Evolutionary conservation across 2,113 vertebrate genomes (phyloP).

Genomic region (Perognathus longimembris): DNA sequence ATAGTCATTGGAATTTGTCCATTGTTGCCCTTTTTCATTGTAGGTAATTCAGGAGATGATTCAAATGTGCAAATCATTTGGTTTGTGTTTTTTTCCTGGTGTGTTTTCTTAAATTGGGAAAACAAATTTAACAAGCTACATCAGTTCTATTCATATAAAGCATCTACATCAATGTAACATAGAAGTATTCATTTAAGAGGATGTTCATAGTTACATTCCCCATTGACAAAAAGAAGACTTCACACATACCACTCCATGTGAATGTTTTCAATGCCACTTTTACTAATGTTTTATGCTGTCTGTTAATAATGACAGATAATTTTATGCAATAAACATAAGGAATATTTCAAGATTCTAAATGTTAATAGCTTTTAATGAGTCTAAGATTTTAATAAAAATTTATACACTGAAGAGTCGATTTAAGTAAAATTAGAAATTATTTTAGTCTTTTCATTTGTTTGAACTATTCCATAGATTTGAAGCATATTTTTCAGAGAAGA

Average conservation of each 20-base stretch:
- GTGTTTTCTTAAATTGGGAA: neutral
- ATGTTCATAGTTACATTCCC: neutral
- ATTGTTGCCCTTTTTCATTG: neutral
- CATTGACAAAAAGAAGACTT: neutral
- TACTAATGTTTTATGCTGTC: slow-evolving; percentile 71
- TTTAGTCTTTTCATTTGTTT: slow-evolving; percentile 34
- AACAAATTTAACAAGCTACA: neutral
- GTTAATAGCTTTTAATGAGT: neutral
- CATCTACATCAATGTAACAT: neutral
- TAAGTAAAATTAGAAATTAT: neutral
- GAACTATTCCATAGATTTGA: neutral
- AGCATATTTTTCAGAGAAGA: slow-evolving; percentile 69
- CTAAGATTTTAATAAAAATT: slow-evolving; percentile 9
- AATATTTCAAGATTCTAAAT: slow-evolving; percentile 29
- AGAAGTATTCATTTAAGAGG: slow-evolving; percentile 3
- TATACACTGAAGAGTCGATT: neutral
- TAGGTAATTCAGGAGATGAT: neutral
- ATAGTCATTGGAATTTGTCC: neutral
- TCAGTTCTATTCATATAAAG: neutral
- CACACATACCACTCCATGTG: slow-evolving; percentile 88
- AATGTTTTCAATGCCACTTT: slow-evolving; percentile 83
- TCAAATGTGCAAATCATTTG: neutral
- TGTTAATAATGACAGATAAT: slow-evolving; percentile 68
- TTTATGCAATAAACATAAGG: slow-evolving; percentile 81
- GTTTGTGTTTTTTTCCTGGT: neutral